phyloP scores from a whole-genome alignment of 2,888 invertebrate species.

The Eretmocerus hayati region DNA sequence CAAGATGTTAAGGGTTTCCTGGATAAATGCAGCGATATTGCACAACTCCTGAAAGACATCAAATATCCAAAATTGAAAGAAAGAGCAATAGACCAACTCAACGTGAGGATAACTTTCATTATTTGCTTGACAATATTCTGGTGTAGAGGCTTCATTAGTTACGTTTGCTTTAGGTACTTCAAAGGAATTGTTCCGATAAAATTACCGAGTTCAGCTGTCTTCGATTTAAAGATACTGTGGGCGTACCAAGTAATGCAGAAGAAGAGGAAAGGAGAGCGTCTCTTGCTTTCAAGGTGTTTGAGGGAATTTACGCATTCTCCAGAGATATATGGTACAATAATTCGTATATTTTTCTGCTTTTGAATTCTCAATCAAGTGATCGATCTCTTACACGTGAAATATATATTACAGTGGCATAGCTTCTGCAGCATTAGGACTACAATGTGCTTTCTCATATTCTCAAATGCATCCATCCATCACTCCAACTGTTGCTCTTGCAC shows the following conservation, averaged over 20 bases:
- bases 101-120: conserved; percentile 24
- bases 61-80: conserved; percentile 30
- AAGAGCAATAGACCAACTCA: conserved; percentile 24
- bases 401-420: conserved; percentile 35
- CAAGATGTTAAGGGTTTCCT: conserved; percentile 30
- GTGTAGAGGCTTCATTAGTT: too few relatives aligned
- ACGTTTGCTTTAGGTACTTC: conserved; percentile 28
- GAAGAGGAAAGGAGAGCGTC: conserved; percentile 30
- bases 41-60: conserved; percentile 30
- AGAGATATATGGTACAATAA: conserved; percentile 34
- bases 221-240: conserved; percentile 28
- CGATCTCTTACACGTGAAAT: too few relatives aligned
- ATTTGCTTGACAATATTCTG: too few relatives aligned
- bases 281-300: conserved; percentile 34
- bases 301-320: conserved; percentile 34
- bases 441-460: conserved; percentile 29
- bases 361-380: conserved; percentile 3
- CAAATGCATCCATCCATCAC: conserved; percentile 24
- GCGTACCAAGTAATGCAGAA: conserved; percentile 18
- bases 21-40: conserved; percentile 31
- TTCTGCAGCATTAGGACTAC: conserved; percentile 28
- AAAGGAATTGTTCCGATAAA: conserved; percentile 25
- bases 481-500: conserved; percentile 22
- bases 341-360: too few relatives aligned
- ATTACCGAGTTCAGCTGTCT: conserved; percentile 23